These are phyloP conservation scores for Rhea pennata DNA, from an alignment of 2,113 vertebrate species.

Conservation along the genomic window DNA sequence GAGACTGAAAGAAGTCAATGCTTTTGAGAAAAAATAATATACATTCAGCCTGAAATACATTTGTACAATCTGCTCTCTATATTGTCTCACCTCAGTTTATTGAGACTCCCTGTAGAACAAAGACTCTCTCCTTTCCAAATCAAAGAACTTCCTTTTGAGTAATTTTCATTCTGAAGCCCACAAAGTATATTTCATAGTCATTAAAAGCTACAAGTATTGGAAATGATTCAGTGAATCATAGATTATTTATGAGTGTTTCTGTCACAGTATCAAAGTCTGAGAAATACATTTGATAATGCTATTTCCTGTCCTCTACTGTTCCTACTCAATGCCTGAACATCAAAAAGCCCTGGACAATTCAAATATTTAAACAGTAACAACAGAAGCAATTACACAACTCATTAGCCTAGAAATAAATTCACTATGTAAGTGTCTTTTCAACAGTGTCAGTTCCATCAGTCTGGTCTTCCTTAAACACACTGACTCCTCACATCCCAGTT, in stretches of 20 bases:
- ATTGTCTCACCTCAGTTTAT: not conserved
- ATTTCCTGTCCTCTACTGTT: not conserved
- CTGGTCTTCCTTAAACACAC: not conserved
- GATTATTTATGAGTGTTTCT: slow-evolving; percentile 2
- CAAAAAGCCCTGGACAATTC: not conserved
- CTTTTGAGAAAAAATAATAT: not conserved
- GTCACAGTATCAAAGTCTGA: not conserved
- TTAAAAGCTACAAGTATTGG: not conserved
- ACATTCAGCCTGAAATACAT: not conserved
- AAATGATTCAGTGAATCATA: not conserved
- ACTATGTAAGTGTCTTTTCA: not conserved
- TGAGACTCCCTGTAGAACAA: not conserved
- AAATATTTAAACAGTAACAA: slow-evolving; percentile 24
- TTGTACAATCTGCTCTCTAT: not conserved
- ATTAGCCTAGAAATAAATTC: not conserved
- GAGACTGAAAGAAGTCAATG: not conserved
- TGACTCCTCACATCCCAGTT: not conserved
- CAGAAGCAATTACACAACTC: not conserved
- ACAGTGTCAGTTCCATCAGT: not conserved
- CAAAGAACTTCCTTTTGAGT: not conserved
- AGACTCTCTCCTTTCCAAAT: not conserved
- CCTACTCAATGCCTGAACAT: not conserved
- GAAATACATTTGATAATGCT: not conserved
- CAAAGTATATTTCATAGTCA: not conserved
- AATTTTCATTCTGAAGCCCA: slow-evolving; percentile 8